Evolutionary conservation across 1,140 invertebrate genomes (phyloP).

Genomic region (Saccostrea echinata): DNA sequence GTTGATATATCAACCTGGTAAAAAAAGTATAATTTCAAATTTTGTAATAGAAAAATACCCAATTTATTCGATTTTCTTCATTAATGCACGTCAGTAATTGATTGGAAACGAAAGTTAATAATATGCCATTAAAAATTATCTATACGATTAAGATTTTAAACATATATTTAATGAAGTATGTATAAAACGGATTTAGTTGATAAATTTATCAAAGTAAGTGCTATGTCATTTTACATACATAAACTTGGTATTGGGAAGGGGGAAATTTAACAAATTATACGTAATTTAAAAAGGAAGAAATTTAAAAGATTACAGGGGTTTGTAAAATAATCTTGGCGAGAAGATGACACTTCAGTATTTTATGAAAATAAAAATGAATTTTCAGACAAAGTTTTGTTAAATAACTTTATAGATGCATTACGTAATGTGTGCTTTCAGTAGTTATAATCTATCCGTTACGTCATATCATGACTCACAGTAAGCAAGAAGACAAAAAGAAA

Average conservation of each 20-base stretch:
- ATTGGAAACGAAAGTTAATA: background rate
- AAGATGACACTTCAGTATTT: too few relatives aligned
- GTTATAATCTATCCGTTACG: too few relatives aligned
- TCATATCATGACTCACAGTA: too few relatives aligned
- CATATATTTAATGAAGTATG: background rate
- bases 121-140: background rate
- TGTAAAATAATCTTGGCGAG: too few relatives aligned
- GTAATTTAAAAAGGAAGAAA: background rate
- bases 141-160: background rate
- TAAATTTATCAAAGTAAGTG: background rate
- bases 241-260: background rate
- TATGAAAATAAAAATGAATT: too few relatives aligned
- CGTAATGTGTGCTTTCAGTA: too few relatives aligned
- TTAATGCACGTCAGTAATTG: background rate
- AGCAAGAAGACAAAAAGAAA: too few relatives aligned
- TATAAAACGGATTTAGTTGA: too few relatives aligned
- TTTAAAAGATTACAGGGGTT: background rate
- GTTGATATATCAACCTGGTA: background rate
- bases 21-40: background rate
- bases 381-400: too few relatives aligned
- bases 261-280: background rate
- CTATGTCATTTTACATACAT: background rate
- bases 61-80: conserved; percentile 6
- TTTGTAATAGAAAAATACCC: background rate
- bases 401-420: too few relatives aligned